These are phyloP conservation scores for Onthophagus taurus DNA, from an alignment of 1,140 invertebrate genomes.

Conservation along the genomic window DNA sequence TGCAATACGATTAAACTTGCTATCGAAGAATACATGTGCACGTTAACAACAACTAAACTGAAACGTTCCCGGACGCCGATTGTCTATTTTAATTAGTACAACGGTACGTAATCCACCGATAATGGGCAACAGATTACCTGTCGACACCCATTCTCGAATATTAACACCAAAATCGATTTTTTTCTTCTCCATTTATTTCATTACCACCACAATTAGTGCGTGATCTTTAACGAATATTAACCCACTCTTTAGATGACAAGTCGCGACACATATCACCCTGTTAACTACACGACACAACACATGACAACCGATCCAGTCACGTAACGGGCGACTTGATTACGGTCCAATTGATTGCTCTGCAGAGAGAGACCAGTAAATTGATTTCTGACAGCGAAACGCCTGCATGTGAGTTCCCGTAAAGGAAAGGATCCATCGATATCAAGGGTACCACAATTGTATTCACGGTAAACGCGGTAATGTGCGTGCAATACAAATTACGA, in stretches of 20 bases:
- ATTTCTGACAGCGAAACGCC: not conserved
- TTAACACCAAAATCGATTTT: too few species aligned
- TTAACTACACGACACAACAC: not conserved
- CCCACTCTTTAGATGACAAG: not conserved
- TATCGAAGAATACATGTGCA: too few species aligned
- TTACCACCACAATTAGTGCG: not conserved
- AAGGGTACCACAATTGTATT: too few species aligned
- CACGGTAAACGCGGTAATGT: too few species aligned
- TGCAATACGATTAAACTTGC: too few species aligned
- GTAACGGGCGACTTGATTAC: slow-evolving; percentile 1
- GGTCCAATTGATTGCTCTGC: not conserved
- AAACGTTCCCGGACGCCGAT: too few species aligned
- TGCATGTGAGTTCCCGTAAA: not conserved
- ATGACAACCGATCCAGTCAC: not conserved
- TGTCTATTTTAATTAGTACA: too few species aligned
- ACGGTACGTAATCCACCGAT: too few species aligned
- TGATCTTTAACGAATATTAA: not conserved
- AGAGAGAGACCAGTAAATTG: not conserved
- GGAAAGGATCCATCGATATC: not conserved
- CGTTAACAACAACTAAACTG: too few species aligned
- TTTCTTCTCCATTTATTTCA: slow-evolving; percentile 5
- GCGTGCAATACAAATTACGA: not conserved
- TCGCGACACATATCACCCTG: too few species aligned
- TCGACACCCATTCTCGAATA: too few species aligned
- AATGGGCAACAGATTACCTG: too few species aligned